Percentiles rank a stretch among this genome's conserved stretches.
phyloP scores from a whole-genome alignment of 1,140 invertebrate genomes.

The Diorhabda elongata region DNA sequence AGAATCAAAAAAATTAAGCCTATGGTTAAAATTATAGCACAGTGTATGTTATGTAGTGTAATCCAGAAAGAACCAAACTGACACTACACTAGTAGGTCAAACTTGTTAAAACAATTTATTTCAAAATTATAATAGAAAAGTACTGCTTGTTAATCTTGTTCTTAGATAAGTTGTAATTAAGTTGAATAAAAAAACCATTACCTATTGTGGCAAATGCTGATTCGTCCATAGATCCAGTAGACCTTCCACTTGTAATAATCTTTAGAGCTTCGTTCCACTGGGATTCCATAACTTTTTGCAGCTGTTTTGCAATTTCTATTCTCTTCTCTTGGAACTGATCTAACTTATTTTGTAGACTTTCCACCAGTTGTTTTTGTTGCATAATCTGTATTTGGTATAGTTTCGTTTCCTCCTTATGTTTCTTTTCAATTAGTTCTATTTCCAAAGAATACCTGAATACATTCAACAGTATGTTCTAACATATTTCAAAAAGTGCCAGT shows the following conservation, averaged over 20 bases:
- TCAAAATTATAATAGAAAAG: too few relatives aligned
- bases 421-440: conserved; percentile 69
- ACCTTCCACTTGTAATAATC: conserved; percentile 55
- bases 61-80: too few relatives aligned
- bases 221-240: conserved; percentile 27
- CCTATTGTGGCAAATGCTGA: conserved; percentile 17
- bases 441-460: conserved; percentile 62
- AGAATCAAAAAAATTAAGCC: too few relatives aligned
- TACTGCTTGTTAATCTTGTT: too few relatives aligned
- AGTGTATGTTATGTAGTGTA: too few relatives aligned
- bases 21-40: too few relatives aligned
- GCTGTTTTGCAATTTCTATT: conserved; percentile 64
- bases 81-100: too few relatives aligned
- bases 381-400: conserved; percentile 62
- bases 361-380: conserved; percentile 61
- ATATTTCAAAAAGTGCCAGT: too few relatives aligned
- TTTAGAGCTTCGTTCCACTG: conserved; percentile 72
- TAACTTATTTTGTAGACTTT: conserved; percentile 58
- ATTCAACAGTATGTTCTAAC: too few relatives aligned
- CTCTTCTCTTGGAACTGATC: conserved; percentile 53
- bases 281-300: conserved; percentile 73
- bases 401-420: conserved; percentile 70
- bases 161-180: too few relatives aligned
- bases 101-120: too few relatives aligned
- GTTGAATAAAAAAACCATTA: background rate